A percentile compares a stretch with the other conserved stretches of the same genome.
Conservation (phyloP, 2,888 invertebrate species). For the Euphydryas editha region DNA sequence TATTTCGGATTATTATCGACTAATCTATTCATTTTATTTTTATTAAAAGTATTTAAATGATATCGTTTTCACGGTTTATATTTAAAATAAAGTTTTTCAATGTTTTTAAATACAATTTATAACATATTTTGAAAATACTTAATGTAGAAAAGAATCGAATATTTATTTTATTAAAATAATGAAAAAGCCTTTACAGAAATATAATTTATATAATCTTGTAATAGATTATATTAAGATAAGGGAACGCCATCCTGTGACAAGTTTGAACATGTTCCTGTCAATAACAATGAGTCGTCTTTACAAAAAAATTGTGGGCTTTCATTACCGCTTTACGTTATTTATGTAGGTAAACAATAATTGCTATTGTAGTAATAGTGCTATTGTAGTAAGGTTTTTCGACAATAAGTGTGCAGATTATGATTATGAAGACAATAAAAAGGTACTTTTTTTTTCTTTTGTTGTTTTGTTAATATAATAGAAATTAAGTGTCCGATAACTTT, state of each 20-base stretch:
- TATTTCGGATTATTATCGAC: no score
- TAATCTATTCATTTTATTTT: no score
- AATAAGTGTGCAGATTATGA: neutral
- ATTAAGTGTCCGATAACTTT: neutral
- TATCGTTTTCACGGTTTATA: no score
- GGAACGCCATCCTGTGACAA: slow-evolving; percentile 22
- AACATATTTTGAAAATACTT: no score
- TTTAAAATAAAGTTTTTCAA: no score
- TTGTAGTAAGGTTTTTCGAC: neutral
- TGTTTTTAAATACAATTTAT: no score
- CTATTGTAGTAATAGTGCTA: slow-evolving; percentile 2
- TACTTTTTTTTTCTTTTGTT: neutral
- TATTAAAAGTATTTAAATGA: no score
- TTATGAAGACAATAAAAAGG: neutral
- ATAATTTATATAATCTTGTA: no score
- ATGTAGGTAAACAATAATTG: neutral
- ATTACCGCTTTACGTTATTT: neutral
- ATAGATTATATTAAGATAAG: neutral
- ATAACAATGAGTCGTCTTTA: slow-evolving; percentile 7
- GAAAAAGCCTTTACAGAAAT: no score
- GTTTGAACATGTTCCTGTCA: slow-evolving; percentile 32
- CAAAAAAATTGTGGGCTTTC: slow-evolving; percentile 2
- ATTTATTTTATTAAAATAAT: no score
- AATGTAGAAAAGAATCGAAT: no score
- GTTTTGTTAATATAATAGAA: neutral